Evolutionary conservation across 1,140 invertebrate species (phyloP), one percentile per base, ranked within the genome.

Genomic region (Teleogryllus occipitalis): DNA sequence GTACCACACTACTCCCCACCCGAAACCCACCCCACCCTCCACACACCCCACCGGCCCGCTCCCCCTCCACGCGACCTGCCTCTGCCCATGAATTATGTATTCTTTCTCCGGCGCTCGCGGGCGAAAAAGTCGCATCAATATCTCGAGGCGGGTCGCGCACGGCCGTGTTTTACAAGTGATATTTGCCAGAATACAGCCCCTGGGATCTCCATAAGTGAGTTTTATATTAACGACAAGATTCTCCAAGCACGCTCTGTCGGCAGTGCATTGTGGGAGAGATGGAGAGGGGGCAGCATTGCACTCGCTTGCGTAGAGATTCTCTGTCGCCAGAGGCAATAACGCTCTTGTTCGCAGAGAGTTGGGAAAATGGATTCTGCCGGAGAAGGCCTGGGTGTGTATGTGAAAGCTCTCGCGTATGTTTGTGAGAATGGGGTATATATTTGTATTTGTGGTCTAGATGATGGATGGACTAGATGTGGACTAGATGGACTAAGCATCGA

Each of bases 171-270:
- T 65, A 65, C 54, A 65, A 65, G 54, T 65, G 54, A 65, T 65
- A 65, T 65, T 65, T 65, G 54, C 18, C n/a, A 14, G 54, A 7
- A 65, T 65, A 65, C 54, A 65, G 54, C 54, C 54, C 10, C 54
- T 10, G 54, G 54, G 54, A 65, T 65, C 54, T 65, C 54, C 54
- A 65, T 65, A 65, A 65, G 54, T 65, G 18, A 65, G 54, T 65
- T 65, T 65, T 65, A 65, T 65, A 65, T 65, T 65, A 65, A 65
- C 54, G 54, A 65, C 54, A 65, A 65, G 54, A 65, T 65, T 65
- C 18, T 7, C 54, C 54, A 7, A 65, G 10, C 54, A 65, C 54
- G 54, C 54, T 65, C 54, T 18, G 54, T 18, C 54, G 54, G 18
- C 54, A 18, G 54, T 39, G 27, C 27, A 39, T 39, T 39, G 27